Evolutionary conservation across 2,113 vertebrate genomes (phyloP).

Genomic region (Stigmatopora nigra): DNA sequence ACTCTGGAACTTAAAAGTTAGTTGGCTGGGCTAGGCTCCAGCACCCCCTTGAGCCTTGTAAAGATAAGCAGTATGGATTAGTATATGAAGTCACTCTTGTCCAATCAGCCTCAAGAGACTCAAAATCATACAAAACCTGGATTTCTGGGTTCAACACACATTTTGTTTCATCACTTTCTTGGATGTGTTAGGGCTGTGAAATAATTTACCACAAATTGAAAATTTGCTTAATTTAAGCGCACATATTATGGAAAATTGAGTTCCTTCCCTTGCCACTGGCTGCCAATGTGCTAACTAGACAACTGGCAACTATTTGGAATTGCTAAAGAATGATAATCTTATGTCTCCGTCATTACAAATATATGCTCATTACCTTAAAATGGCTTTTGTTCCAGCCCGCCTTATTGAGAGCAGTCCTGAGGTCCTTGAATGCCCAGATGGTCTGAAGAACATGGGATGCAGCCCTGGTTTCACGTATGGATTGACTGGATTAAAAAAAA

Average conservation of each 20-base stretch:
- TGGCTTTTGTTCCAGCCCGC: slow-evolving; percentile 94
- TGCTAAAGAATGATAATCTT: background rate
- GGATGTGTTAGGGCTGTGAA: no score
- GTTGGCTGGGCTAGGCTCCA: no score
- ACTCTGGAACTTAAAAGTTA: no score
- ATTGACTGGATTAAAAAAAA: slow-evolving; percentile 55
- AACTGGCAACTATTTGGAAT: background rate
- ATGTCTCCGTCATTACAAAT: background rate
- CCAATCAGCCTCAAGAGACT: no score
- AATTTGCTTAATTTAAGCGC: background rate
- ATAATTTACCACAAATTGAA: no score
- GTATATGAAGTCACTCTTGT: no score
- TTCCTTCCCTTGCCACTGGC: background rate
- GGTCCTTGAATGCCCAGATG: slow-evolving; percentile 92
- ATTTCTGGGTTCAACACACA: no score
- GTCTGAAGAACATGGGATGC: slow-evolving; percentile 92
- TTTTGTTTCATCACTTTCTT: no score
- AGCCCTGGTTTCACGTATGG: slow-evolving; percentile 80
- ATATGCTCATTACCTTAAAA: slow-evolving; percentile 78
- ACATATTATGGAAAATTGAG: background rate
- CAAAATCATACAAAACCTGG: no score
- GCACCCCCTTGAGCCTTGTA: no score
- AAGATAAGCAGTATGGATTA: no score
- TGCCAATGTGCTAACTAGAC: no score
- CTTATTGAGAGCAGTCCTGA: slow-evolving; percentile 78